These are phyloP conservation scores for Champsocephalus gunnari DNA, from an alignment of 2,797 vertebrate species.

Conservation along the genomic window DNA sequence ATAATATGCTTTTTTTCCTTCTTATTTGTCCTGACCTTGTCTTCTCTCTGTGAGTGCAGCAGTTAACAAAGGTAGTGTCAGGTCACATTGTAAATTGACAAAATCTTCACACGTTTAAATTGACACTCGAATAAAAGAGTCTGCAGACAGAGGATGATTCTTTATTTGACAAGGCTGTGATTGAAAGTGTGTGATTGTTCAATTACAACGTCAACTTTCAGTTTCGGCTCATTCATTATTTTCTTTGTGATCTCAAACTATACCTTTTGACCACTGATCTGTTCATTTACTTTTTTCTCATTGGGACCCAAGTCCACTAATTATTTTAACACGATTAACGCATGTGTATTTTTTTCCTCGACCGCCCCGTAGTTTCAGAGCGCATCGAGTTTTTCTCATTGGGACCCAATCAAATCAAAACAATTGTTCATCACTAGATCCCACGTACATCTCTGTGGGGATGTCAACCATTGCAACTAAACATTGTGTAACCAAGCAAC, in stretches of 20 bases:
- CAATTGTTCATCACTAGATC: no score
- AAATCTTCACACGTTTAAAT: neutral
- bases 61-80: constrained; percentile 4
- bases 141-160: neutral
- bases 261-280: neutral
- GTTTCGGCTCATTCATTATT: neutral
- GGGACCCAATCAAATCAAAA: neutral
- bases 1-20: constrained; percentile 51
- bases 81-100: constrained; percentile 20
- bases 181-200: neutral
- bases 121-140: neutral
- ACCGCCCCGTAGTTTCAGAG: no score
- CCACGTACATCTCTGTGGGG: neutral
- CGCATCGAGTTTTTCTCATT: neutral
- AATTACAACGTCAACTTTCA: neutral
- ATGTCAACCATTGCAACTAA: constrained; percentile 1
- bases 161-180: neutral
- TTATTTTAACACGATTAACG: no score
- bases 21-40: constrained; percentile 43
- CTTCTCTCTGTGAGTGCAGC: constrained; percentile 24
- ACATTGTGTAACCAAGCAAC: constrained; percentile 29
- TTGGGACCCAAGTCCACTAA: neutral
- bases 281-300: neutral
- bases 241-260: no score
- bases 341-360: no score